Percentiles rank a stretch among this genome's conserved stretches.
Evolutionary conservation across 2,888 invertebrate genomes (phyloP).

Genomic region (Megaustenia siamemsis): DNA sequence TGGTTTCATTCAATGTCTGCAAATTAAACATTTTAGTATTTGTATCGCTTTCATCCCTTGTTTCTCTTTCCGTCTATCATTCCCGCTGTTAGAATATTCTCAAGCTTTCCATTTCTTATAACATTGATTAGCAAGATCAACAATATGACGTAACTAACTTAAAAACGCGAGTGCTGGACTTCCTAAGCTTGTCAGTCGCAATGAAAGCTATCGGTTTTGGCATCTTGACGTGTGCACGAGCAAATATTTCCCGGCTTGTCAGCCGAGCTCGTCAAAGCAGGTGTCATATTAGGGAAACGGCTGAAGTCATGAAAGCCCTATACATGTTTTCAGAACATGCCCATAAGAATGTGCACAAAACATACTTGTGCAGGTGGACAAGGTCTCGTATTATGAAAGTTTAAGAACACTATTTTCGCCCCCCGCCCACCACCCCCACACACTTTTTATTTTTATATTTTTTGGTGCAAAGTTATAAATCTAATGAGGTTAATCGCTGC

Average conservation of each 20-base stretch:
- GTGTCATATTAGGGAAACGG: background rate
- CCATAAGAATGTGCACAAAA: background rate
- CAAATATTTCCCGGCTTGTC: background rate
- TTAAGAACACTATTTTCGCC: too few species aligned
- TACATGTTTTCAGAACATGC: background rate
- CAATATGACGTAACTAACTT: too few species aligned
- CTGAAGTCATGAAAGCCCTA: background rate
- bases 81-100: too few species aligned
- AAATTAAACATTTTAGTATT: too few species aligned
- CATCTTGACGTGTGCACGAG: background rate
- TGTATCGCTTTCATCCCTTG: conserved; percentile 16
- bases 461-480: too few species aligned
- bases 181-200: background rate
- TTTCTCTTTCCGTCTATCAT: background rate
- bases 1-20: too few species aligned
- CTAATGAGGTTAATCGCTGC: too few species aligned
- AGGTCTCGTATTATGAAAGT: background rate
- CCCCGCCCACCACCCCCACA: too few species aligned
- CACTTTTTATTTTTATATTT: too few species aligned
- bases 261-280: background rate
- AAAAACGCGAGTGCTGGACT: too few species aligned
- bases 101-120: background rate
- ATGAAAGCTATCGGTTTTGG: background rate
- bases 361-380: too few species aligned
- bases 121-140: too few species aligned